These are phyloP conservation scores for Rhinolophus ferrumequinum DNA, from an alignment of 2,113 vertebrate genomes.

Conservation along the genomic window DNA sequence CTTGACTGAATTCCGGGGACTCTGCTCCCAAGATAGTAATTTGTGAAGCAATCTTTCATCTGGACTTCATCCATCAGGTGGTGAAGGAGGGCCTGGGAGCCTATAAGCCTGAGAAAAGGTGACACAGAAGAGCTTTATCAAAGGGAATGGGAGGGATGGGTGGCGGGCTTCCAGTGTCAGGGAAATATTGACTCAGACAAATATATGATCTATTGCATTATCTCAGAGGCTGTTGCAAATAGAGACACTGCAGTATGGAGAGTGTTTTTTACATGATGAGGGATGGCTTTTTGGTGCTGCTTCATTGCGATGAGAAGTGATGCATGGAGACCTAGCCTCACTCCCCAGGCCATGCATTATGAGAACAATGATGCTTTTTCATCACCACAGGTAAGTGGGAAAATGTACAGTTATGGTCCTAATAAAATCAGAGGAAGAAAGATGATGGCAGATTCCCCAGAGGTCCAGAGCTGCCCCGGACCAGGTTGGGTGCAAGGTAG, in stretches of 20 bases:
- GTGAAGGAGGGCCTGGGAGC: conserved; percentile 74
- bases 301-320: conserved; percentile 53
- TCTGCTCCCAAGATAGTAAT: conserved; percentile 71
- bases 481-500: neutral
- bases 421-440: neutral
- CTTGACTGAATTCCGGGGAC: conserved; percentile 14
- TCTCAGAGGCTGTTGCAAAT: conserved; percentile 69
- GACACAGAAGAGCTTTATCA: conserved; percentile 75
- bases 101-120: conserved; percentile 69
- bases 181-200: conserved; percentile 80
- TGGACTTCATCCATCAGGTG: conserved; percentile 59
- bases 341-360: neutral
- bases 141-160: conserved; percentile 66
- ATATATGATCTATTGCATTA: conserved; percentile 80
- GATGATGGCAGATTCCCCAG: neutral
- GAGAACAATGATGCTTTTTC: conserved; percentile 56
- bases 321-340: neutral
- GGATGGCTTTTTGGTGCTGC: conserved; percentile 56
- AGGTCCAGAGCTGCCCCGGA: neutral
- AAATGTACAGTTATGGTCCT: neutral
- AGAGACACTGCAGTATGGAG: conserved; percentile 50
- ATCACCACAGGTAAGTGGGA: conserved; percentile 32
- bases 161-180: conserved; percentile 67
- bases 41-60: conserved; percentile 75
- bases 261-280: conserved; percentile 39